Evolutionary conservation across 2,113 vertebrate species (phyloP).

Genomic region (Stigmatopora nigra): DNA sequence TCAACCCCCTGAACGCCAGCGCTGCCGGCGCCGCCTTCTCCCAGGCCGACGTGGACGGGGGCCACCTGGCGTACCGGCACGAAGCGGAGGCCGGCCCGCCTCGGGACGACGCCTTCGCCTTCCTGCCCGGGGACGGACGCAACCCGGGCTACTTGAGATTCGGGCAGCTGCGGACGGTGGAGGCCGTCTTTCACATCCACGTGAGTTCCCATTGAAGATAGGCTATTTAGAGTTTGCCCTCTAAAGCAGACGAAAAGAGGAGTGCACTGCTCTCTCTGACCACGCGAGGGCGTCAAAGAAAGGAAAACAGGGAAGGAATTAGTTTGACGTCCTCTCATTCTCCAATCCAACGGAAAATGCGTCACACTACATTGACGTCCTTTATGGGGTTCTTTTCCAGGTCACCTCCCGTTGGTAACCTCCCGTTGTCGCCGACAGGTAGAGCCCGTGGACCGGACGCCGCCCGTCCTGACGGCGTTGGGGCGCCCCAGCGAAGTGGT

Average conservation of each 20-base stretch:
- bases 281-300: too few relatives aligned
- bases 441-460: constrained; percentile 54
- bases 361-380: too few relatives aligned
- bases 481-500: constrained; percentile 48
- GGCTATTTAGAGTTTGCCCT: too few relatives aligned
- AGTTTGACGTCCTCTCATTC: too few relatives aligned
- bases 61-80: constrained; percentile 61
- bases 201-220: constrained; percentile 21
- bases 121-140: constrained; percentile 59
- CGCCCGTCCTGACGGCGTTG: constrained; percentile 55
- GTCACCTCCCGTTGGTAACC: too few relatives aligned
- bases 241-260: too few relatives aligned
- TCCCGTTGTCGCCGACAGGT: constrained; percentile 42
- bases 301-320: too few relatives aligned
- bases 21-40: constrained; percentile 37
- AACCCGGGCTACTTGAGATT: constrained; percentile 64
- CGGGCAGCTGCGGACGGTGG: constrained; percentile 61
- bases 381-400: too few relatives aligned
- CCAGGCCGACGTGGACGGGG: constrained; percentile 61
- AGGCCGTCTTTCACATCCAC: constrained; percentile 62
- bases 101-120: constrained; percentile 61
- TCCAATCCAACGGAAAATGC: too few relatives aligned
- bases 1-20: not conserved
- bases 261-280: too few relatives aligned
- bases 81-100: constrained; percentile 24